Base-by-base conservation (phyloP, 2,797 vertebrate genomes). In the Platyrinchus mystaceus region DNA sequence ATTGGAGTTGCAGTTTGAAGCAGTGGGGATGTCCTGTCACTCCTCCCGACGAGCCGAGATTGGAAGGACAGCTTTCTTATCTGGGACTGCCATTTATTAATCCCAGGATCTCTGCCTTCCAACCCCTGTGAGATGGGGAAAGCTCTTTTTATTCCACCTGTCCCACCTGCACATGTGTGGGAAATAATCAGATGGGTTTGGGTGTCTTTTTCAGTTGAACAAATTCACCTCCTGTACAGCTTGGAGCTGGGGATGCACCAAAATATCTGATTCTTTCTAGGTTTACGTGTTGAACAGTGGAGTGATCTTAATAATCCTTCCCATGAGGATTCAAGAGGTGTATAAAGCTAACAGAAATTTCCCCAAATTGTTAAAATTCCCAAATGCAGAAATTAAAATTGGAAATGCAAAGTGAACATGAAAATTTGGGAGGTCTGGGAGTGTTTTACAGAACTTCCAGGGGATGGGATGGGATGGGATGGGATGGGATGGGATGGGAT, bases 331-430 rank as follows among this genome's bases (percentile, higher is more conserved):
- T 39, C 26, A 9, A 0, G 3, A 53, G 62, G 10, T 21, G 4
- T 5, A 1, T 32, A 68, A 89, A 82, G 52, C 7, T 8, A 62
- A 32, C 7, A 12, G 10, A 49, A 50, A 56, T 49, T 63, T 76
- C 18, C 39, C 34, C 8, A 62, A 52, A 41, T 56, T 23, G 12
- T 12, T 44, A 9, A 10, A 79, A 0, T 53, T 50, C 28, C 32
- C 28, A 19, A 52, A 30, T 30, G 27, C 50, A 30, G 19, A 52
- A 30, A 52, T 30, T 52, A 12, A 52, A 52, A 52, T 30, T 30
- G 7, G 6, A 52, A 52, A 30, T 34, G 17, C 10, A 3, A 12
- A 36, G 44, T 7, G 15, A 47, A 6, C 0, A 1, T 0, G 7
- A 60, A 39, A 39, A 10, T 46, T 39, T 27, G 6, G 64, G 79